A percentile compares a stretch with the other conserved stretches of the same genome.
Evolutionary conservation across 2,797 vertebrate genomes (phyloP).

Genomic region (Molothrus aeneus): DNA sequence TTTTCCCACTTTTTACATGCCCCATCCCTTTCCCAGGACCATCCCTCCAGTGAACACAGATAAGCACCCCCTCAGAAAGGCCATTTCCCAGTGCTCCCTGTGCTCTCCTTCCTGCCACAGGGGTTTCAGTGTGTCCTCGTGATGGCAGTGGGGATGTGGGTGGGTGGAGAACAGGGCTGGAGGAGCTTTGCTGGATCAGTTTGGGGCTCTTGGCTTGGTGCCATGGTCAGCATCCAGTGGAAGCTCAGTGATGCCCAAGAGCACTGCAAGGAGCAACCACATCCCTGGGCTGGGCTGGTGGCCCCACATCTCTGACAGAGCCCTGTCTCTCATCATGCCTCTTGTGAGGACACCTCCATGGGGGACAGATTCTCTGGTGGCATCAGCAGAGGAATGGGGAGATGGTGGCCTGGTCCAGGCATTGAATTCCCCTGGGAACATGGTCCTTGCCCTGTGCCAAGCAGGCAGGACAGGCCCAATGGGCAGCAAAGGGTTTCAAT

Average conservation of each 20-base stretch:
- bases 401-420: background rate
- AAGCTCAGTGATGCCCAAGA: accelerated
- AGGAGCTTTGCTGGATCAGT: background rate
- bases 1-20: background rate
- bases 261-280: accelerated
- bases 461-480: background rate
- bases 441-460: background rate
- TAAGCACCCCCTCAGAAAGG: background rate
- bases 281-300: background rate
- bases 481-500: background rate
- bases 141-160: accelerated
- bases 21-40: background rate
- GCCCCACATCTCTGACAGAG: background rate
- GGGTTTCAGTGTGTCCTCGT: accelerated
- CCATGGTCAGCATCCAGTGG: background rate
- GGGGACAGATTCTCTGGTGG: background rate
- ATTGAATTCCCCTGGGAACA: background rate
- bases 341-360: accelerated
- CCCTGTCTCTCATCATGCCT: accelerated
- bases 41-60: background rate
- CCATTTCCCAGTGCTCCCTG: background rate
- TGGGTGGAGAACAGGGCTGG: accelerated
- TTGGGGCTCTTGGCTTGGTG: background rate
- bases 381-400: background rate
- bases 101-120: accelerated